Evolutionary conservation across 92 coral and sea anemone genomes (phyloP).

Genomic region (Paragorgia papillata): DNA sequence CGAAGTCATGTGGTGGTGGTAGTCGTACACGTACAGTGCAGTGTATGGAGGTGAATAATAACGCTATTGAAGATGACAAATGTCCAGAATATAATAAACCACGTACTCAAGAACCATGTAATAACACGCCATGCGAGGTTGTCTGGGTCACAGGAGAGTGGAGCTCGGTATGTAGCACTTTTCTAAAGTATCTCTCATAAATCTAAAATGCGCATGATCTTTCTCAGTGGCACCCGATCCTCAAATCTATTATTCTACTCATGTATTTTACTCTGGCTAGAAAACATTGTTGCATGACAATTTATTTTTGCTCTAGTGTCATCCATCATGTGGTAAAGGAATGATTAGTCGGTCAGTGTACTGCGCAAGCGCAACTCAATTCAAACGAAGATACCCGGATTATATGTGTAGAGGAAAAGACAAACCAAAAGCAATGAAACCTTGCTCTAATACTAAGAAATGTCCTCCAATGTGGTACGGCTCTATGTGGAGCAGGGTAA

Average conservation of each 20-base stretch:
- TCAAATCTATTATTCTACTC: no score
- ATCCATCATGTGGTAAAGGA: conserved; percentile 83
- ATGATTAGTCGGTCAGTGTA: conserved; percentile 87
- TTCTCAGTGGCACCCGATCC: no score
- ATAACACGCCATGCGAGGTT: conserved; percentile 86
- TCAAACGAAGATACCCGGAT: conserved; percentile 71
- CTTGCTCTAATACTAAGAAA: conserved; percentile 55
- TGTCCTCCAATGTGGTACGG: conserved; percentile 99
- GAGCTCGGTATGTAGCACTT: conserved; percentile 73
- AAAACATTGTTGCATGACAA: no score
- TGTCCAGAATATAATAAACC: conserved; percentile 72
- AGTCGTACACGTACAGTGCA: conserved; percentile 58
- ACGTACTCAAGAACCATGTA: conserved; percentile 57
- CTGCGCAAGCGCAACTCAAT: conserved; percentile 72
- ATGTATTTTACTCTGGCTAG: no score
- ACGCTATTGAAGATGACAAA: conserved; percentile 17
- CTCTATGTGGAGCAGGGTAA: conserved; percentile 91
- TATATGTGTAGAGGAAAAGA: conserved; percentile 65
- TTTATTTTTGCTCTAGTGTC: conserved; percentile 71
- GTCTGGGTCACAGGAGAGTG: conserved; percentile 80
- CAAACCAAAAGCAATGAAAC: conserved; percentile 66
- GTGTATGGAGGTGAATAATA: conserved; percentile 57
- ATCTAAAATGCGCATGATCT: no score
- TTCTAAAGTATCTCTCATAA: no score
- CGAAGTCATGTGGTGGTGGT: conserved; percentile 80